These are phyloP conservation scores for Megastigmus dorsalis DNA, from an alignment of 2,888 invertebrate species.

Conservation along the genomic window DNA sequence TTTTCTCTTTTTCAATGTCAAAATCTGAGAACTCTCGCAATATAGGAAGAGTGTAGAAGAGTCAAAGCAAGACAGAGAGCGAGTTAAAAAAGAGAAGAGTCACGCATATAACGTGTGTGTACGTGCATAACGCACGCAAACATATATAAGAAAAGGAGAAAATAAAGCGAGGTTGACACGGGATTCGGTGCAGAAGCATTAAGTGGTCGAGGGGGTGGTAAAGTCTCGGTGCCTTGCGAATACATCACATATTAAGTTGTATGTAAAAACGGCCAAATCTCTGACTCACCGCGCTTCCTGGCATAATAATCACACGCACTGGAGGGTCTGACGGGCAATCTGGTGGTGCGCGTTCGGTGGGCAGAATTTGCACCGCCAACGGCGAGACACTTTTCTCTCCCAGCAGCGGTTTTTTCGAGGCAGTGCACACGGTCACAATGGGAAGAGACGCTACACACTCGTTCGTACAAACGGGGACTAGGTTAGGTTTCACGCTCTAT, in stretches of 20 bases:
- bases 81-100: not conserved
- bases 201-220: no score
- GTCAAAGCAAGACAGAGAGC: not conserved
- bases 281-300: slow-evolving; percentile 45
- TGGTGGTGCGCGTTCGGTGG: no score
- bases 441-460: slow-evolving; percentile 44
- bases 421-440: no score
- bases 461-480: no score
- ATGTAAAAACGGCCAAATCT: not conserved
- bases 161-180: no score
- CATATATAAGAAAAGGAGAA: not conserved
- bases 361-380: no score
- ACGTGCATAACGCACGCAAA: not conserved
- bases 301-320: slow-evolving; percentile 26
- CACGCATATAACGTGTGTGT: no score
- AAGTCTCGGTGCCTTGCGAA: no score
- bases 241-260: no score
- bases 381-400: not conserved
- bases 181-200: no score
- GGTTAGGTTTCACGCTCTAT: slow-evolving; percentile 59
- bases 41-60: not conserved
- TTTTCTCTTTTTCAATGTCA: slow-evolving; percentile 1
- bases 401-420: not conserved
- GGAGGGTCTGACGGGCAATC: no score
- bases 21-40: not conserved